Evolutionary conservation across 2,888 invertebrate species (phyloP), one percentile per base, ranked within the genome.

Genomic region (Cryptus viduatorius): DNA sequence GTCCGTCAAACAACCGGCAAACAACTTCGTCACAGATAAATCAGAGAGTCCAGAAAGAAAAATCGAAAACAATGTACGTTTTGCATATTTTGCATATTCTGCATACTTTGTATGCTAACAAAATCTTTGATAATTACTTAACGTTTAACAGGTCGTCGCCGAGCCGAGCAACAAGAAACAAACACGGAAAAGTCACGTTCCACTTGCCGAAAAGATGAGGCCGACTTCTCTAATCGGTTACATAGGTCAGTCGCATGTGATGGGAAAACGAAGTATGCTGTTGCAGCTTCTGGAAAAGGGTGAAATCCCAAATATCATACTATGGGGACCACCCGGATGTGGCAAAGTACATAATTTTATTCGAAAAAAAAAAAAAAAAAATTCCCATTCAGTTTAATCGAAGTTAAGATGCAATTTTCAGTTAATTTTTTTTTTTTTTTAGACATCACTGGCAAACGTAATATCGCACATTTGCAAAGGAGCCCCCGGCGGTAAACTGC

Each of bases 321-420:
- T 98, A 44, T 98, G 97, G 97, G 97, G 97, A 10, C 97, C 97
- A 29, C 97, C 97, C 50, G 97, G 97, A 48, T 97, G 97, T 95
- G 98, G 98, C 82, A 98, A 98, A 95, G 96, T 96, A 94, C n/a
- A 31, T 1, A 31, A 37, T 37, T 37, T 61, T 4, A 14, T 2
- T 48, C 29, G 7, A 53, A 14, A 19, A 3, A 56, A 46, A 77
- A n/a, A 53, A 3, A 53, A 14, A 19, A 3, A 56, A 46, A 77
- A n/a, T 72, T 82, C 4, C 37, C n/a, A n/a, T n/a, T n/a, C n/a
- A n/a, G 3, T 37, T 37, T 37, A 4, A 37, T 37, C 37, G 8
- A 37, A 37, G 4, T 59, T 14, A 48, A 48, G n/a, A 37, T 37
- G 50, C 31, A 16, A 44, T 14, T 69, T 14, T 8, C 59, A 67